Percentiles rank a stretch among this genome's conserved stretches.
phyloP scores from a whole-genome alignment of 2,888 invertebrate genomes.

The Muschampia plurimacula region DNA sequence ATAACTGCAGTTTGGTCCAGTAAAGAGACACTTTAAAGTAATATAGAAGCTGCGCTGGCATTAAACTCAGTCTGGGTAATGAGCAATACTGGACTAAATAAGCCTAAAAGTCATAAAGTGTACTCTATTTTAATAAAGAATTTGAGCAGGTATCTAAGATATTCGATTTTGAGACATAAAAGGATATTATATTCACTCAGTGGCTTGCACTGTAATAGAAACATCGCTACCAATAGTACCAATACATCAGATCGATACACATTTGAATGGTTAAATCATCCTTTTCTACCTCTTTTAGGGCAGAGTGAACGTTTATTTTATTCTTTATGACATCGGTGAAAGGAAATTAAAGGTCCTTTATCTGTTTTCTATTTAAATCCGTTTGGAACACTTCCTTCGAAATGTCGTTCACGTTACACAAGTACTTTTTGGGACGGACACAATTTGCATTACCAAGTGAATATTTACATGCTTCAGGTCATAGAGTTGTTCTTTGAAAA shows the following conservation, averaged over 20 bases:
- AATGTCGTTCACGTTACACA: constrained; percentile 2
- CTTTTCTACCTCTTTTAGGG: constrained; percentile 20
- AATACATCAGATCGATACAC: constrained; percentile 19
- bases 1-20: no score
- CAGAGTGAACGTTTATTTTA: constrained; percentile 29
- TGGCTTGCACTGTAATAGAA: constrained; percentile 3
- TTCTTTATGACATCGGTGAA: constrained; percentile 27
- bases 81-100: no score
- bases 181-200: constrained; percentile 4
- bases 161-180: constrained; percentile 15
- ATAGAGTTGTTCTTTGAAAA: background rate
- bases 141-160: background rate
- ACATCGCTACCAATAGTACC: background rate
- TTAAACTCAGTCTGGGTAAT: no score
- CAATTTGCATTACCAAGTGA: constrained; percentile 15
- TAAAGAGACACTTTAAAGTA: no score
- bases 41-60: no score
- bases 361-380: constrained; percentile 26
- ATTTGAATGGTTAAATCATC: constrained; percentile 36
- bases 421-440: background rate
- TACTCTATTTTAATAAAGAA: background rate
- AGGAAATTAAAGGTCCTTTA: constrained; percentile 37
- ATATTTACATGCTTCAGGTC: background rate
- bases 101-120: no score
- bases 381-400: constrained; percentile 16